Percentiles rank a stretch among this genome's conserved stretches.
These are phyloP conservation scores for Chrysocyon brachyurus DNA, from an alignment of 2,797 vertebrate genomes.

Conservation along the genomic window DNA sequence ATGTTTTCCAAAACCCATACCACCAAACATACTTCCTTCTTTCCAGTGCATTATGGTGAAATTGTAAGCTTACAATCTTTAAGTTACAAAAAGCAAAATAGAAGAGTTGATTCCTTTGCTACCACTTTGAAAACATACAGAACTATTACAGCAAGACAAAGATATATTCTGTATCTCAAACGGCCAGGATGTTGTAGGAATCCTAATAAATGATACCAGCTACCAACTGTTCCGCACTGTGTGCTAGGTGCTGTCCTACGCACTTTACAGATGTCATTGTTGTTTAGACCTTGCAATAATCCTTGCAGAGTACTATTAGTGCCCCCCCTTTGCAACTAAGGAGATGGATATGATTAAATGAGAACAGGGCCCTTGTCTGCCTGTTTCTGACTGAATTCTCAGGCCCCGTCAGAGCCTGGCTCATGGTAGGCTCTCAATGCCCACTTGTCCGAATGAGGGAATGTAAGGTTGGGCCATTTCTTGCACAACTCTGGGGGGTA, in stretches of 20 bases:
- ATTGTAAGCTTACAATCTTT: background rate
- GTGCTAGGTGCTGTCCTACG: background rate
- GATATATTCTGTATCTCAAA: background rate
- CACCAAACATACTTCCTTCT: background rate
- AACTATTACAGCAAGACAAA: background rate
- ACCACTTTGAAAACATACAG: background rate
- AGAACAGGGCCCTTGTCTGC: background rate
- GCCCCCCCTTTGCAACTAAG: background rate
- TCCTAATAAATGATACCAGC: background rate
- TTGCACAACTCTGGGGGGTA: background rate
- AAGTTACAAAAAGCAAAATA: background rate
- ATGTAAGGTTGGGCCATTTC: background rate
- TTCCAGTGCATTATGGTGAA: background rate
- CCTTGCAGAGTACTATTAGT: background rate
- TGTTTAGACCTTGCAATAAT: background rate
- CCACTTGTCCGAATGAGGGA: background rate
- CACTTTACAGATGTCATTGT: background rate
- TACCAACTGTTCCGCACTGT: background rate
- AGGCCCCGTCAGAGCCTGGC: background rate
- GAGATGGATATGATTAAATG: background rate
- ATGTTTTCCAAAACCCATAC: constrained; percentile 9
- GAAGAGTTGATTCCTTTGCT: background rate
- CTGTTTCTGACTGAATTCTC: background rate
- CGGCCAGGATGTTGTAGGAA: background rate
- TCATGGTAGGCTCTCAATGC: background rate